Percentiles rank a stretch among this genome's conserved stretches.
phyloP scores from a whole-genome alignment of 2,797 vertebrate genomes.

The Lepus oiostolus region DNA sequence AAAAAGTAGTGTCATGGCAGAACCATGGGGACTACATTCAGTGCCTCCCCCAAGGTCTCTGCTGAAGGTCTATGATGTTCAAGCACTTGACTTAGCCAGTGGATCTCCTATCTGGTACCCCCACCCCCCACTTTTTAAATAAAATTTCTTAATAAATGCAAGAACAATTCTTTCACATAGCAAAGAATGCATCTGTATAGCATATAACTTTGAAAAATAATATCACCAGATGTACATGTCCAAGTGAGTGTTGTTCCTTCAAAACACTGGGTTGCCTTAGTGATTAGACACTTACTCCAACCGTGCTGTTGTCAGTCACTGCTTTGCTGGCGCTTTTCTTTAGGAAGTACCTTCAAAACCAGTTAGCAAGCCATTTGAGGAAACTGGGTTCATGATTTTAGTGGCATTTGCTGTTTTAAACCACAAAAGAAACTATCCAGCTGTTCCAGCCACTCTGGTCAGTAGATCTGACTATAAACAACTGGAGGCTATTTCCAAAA shows the following conservation, averaged over 20 bases:
- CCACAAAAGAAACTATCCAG: background rate
- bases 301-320: background rate
- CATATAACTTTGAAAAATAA: constrained; percentile 39
- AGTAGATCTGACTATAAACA: constrained; percentile 24
- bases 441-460: constrained; percentile 5
- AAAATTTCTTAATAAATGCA: constrained; percentile 34
- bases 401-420: constrained; percentile 31
- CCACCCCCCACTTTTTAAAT: background rate
- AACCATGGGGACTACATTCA: background rate
- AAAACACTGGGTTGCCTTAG: constrained; percentile 53
- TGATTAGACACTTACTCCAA: constrained; percentile 20
- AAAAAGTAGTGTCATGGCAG: background rate
- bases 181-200: background rate
- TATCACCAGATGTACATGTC: constrained; percentile 35
- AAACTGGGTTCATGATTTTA: constrained; percentile 30
- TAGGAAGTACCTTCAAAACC: constrained; percentile 50
- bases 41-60: background rate
- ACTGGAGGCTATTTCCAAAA: constrained; percentile 49
- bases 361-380: constrained; percentile 44
- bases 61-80: background rate
- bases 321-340: constrained; percentile 25
- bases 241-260: constrained; percentile 20
- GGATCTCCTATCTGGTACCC: constrained; percentile 8
- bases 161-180: constrained; percentile 12
- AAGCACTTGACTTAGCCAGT: background rate